A percentile compares a stretch with the other conserved stretches of the same genome.
Evolutionary conservation across 2,113 vertebrate genomes (phyloP).

Genomic region (Gambusia affinis): DNA sequence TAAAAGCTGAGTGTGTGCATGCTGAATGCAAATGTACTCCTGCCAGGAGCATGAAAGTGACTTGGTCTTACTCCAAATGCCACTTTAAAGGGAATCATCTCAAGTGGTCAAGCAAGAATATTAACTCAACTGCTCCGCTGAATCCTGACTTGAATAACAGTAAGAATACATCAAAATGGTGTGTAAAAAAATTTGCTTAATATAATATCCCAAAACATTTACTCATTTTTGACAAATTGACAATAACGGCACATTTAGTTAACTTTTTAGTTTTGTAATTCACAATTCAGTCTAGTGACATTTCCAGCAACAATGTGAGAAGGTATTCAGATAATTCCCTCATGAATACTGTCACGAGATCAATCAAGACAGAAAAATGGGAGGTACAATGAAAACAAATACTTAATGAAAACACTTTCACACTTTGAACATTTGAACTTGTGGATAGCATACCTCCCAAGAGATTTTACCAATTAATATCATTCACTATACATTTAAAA

Average conservation of each 20-base stretch:
- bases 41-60: slow-evolving; percentile 42
- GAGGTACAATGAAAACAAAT: too few species aligned
- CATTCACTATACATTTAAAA: too few species aligned
- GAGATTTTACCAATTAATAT: too few species aligned
- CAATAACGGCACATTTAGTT: too few species aligned
- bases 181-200: neutral
- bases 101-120: slow-evolving; percentile 20
- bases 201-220: neutral
- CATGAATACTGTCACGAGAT: neutral
- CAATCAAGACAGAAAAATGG: too few species aligned
- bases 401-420: too few species aligned
- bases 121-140: neutral
- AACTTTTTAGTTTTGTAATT: too few species aligned
- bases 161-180: neutral
- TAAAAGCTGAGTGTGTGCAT: slow-evolving; percentile 22
- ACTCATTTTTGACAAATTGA: too few species aligned
- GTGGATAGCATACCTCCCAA: too few species aligned
- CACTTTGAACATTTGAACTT: too few species aligned
- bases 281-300: too few species aligned
- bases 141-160: slow-evolving; percentile 4
- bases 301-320: too few species aligned
- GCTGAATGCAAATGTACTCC: slow-evolving; percentile 55
- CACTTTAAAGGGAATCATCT: slow-evolving; percentile 41
- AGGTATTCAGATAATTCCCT: neutral
- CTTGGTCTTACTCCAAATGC: slow-evolving; percentile 46